These are phyloP conservation scores for Laterallus jamaicensis DNA, from an alignment of 2,113 vertebrate species.

Conservation along the genomic window DNA sequence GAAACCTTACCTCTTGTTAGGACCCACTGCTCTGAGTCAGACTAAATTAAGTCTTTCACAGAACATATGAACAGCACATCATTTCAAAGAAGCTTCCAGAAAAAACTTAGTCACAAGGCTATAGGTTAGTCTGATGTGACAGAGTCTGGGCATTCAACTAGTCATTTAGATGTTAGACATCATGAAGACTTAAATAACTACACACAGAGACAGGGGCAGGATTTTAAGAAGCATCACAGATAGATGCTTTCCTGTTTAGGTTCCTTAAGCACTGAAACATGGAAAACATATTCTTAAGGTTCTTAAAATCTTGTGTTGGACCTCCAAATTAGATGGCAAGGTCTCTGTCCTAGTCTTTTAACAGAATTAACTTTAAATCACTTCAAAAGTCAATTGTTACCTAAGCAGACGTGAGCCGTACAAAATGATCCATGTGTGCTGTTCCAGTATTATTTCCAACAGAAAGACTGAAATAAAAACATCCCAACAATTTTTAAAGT, in stretches of 20 bases:
- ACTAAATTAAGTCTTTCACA: background rate
- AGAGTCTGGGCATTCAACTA: background rate
- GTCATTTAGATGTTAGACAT: background rate
- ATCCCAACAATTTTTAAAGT: slow-evolving; percentile 15
- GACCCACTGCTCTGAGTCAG: background rate
- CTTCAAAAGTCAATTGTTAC: background rate
- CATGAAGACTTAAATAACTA: background rate
- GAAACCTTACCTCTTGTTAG: background rate
- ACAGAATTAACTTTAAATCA: background rate
- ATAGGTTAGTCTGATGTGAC: background rate
- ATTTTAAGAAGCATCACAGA: background rate
- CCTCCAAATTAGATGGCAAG: background rate
- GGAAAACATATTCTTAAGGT: background rate
- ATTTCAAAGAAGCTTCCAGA: background rate
- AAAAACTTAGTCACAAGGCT: background rate
- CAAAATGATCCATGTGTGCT: background rate
- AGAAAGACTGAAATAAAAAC: background rate
- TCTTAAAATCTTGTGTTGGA: background rate
- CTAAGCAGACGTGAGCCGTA: background rate
- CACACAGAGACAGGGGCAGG: background rate
- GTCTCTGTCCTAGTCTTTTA: background rate
- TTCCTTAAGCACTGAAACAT: background rate
- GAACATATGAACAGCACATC: background rate
- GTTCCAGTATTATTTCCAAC: background rate
- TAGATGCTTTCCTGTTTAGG: background rate